phyloP scores from a whole-genome alignment of 2,113 vertebrate species.

The Illadopsis cleaveri region DNA sequence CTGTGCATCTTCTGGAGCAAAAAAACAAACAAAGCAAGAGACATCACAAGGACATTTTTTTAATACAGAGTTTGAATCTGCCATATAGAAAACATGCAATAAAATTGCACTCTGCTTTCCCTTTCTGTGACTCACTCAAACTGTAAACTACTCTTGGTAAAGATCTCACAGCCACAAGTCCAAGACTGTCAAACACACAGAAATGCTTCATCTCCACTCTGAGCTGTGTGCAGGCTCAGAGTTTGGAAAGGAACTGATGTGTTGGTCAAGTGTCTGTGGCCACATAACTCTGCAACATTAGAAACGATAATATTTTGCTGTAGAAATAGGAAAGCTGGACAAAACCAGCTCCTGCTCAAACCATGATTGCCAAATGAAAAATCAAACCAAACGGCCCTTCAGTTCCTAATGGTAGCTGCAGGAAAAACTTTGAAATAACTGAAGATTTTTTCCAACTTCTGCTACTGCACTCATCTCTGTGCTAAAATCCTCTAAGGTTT shows the following conservation, averaged over 20 bases:
- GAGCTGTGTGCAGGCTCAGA: not conserved
- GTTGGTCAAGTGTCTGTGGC: not conserved
- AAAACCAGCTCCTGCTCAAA: not conserved
- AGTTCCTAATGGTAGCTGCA: not conserved
- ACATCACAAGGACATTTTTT: not conserved
- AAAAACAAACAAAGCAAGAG: not conserved
- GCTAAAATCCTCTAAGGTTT: not conserved
- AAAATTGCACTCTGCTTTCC: not conserved
- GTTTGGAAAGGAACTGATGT: not conserved
- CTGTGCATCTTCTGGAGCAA: not conserved
- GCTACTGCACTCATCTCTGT: not conserved
- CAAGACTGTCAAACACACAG: not conserved
- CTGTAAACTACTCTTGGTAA: not conserved
- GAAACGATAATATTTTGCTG: not conserved
- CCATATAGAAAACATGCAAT: not conserved
- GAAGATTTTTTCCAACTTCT: not conserved
- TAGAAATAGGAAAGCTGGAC: not conserved
- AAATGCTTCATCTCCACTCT: not conserved
- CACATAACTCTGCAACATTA: not conserved
- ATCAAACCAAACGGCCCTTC: not conserved
- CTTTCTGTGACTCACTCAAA: not conserved
- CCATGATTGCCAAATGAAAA: accelerated
- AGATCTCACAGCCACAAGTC: not conserved
- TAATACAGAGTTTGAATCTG: not conserved
- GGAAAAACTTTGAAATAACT: not conserved